phyloP scores from a whole-genome alignment of 2,888 invertebrate genomes.

The Plebejus argus region DNA sequence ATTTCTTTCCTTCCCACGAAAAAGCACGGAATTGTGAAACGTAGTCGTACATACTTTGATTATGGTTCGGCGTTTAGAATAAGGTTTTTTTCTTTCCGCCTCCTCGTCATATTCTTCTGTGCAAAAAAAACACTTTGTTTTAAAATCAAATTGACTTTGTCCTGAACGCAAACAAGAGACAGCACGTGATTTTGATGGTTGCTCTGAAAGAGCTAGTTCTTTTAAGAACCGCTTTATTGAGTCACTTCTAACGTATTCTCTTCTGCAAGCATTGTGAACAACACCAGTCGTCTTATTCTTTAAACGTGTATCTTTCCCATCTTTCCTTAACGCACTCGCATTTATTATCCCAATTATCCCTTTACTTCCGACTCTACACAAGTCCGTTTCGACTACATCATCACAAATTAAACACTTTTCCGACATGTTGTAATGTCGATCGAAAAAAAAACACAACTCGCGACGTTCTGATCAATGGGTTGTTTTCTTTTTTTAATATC shows the following conservation, averaged over 20 bases:
- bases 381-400: conserved; percentile 26
- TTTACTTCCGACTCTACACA: conserved; percentile 30
- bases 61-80: conserved; percentile 1
- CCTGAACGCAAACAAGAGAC: conserved; percentile 1
- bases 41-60: conserved; percentile 1
- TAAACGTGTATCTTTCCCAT: conserved; percentile 33
- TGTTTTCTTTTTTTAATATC: too few species aligned
- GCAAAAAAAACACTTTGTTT: conserved; percentile 1
- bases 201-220: conserved; percentile 34
- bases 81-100: conserved; percentile 1
- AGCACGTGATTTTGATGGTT: conserved; percentile 10
- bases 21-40: not conserved
- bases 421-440: conserved; percentile 17
- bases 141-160: conserved; percentile 1
- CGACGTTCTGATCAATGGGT: conserved; percentile 4
- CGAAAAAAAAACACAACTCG: conserved; percentile 16
- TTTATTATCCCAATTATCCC: conserved; percentile 27
- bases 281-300: conserved; percentile 34
- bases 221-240: conserved; percentile 34
- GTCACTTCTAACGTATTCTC: conserved; percentile 33
- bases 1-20: conserved; percentile 1
- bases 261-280: conserved; percentile 35
- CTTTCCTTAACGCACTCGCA: conserved; percentile 32
- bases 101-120: conserved; percentile 1
- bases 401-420: conserved; percentile 23